Base-by-base conservation (phyloP, 2,113 vertebrate species). In the Montifringilla adamsi region DNA sequence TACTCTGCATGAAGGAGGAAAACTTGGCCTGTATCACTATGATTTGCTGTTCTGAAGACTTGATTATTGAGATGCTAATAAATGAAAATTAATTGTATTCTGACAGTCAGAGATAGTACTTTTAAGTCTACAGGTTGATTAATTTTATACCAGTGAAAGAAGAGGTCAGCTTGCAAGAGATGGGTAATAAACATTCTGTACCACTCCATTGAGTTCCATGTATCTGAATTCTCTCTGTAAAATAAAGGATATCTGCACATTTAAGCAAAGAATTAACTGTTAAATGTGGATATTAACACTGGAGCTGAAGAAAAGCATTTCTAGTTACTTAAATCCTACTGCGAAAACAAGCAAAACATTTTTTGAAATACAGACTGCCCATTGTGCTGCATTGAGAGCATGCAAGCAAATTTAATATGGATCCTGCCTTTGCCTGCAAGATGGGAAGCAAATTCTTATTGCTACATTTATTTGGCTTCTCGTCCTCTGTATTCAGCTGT, bases 381-480 rank as follows among this genome's bases (percentile, higher is more conserved):
- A 27, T 68, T 88, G 76, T 91, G n/a, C 58, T 79, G 73, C 21
- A 28, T 3, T 84, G 67, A 84, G 23, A 78, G 28, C 23, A 11
- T 18, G 53, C 26, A 27, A 82, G 20, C 16, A 92, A 90, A 91
- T 87, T 81, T 92, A 75, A 64, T 72, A 33, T 70, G 64, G n/a
- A 88, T 88, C 49, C 49, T 0, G 6, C 28, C 79, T 90, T 77
- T 90, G 69, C 53, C 85, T 78, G 31, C 21, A 59, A 87, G 63
- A 85, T 3, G 37, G 23, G 49, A 92, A 92, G 37, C 11, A 75
- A 87, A 89, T 87, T 94, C 55, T 86, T 80, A 74, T 24, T 84
- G 79, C 52, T 74, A n/a, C 19, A 37, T 92, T 92, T 96, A 39
- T 80, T 60, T 96, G 79, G 30, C 63, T 80, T 90, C 85, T 92